Evolutionary conservation across 1,140 invertebrate genomes (phyloP), one percentile per base, ranked within the genome.

Genomic region (Dreissena rostriformis): DNA sequence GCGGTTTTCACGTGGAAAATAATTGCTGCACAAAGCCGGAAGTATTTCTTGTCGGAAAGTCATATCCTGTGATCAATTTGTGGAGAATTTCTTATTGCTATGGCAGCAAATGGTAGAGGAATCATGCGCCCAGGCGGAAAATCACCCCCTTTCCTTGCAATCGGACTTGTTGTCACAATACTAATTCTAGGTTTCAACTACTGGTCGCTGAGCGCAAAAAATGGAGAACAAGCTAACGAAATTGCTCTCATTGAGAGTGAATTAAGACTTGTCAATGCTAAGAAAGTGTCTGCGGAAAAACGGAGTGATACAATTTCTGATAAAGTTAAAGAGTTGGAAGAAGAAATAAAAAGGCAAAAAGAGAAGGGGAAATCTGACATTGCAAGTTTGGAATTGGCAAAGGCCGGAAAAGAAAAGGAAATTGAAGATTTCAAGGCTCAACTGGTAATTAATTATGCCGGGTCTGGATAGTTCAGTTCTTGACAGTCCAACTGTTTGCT

Each of bases 111-210:
- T 72, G 66, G 79, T 55, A 88, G 88, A 81, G 86, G 86, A 68
- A 85, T 63, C 15, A 86, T 89, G 86, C 29, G 88, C 63, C 86
- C 88, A 14, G 39, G 28, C 24, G 86, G 87, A 61, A 78, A 87
- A 65, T 87, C 88, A 15, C 88, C 88, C 22, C 86, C 88, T 11
- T 89, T 89, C 71, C 57, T 89, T 15, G 55, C 86, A 15, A 82
- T 89, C 19, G 88, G 88, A 24, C 65, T 89, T 11, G 66, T 75
- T 49, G 84, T 89, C 19, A 86, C 80, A 15, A 26, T 89, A 63
- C 73, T 85, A 49, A 89, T 89, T 72, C 57, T 89, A 10, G 87
- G 78, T 4, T 88, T 88, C 61, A 88, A 88, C 74, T 89, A 89
- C 63, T 89, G 86, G 86, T 86, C 70, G 61, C 57, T 89, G 8